Conservation (phyloP, 2,113 vertebrate genomes). For the Mesocricetus auratus region DNA sequence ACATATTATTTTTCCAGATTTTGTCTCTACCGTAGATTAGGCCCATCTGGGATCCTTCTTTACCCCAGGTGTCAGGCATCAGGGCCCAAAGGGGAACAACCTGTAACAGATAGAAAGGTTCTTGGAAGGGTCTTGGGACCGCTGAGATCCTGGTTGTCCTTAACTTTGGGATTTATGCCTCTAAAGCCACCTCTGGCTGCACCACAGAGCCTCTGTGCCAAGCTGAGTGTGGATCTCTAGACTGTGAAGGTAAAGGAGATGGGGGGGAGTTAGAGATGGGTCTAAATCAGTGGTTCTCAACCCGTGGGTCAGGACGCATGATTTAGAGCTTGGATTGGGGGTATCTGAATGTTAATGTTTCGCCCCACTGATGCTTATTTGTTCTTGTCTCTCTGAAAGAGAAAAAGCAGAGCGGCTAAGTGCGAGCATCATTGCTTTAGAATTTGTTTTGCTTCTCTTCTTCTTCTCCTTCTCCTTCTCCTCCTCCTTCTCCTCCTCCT, state of each 20-base stretch:
- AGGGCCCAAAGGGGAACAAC: neutral
- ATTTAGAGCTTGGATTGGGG: neutral
- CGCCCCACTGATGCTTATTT: neutral
- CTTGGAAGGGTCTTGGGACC: neutral
- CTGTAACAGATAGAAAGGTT: neutral
- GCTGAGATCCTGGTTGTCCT: neutral
- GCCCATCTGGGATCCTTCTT: too few species aligned
- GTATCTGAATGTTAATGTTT: neutral
- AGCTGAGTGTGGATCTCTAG: neutral
- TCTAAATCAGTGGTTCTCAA: neutral
- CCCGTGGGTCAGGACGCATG: neutral
- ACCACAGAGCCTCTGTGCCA: neutral
- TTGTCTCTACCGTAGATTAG: fast-evolving
- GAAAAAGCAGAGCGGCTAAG: neutral
- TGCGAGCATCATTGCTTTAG: neutral
- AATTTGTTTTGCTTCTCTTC: neutral
- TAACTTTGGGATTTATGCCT: neutral
- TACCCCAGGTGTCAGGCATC: neutral
- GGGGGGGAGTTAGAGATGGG: neutral
- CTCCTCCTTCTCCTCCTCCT: too few species aligned
- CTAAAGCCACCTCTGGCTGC: conserved; percentile 7
- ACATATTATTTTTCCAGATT: neutral
- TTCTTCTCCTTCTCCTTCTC: too few species aligned
- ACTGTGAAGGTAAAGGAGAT: neutral
- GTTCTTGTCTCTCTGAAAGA: neutral